A percentile compares a stretch with the other conserved stretches of the same genome.
phyloP scores from a whole-genome alignment of 2,888 invertebrate genomes.

The Hanleya hanleyi region DNA sequence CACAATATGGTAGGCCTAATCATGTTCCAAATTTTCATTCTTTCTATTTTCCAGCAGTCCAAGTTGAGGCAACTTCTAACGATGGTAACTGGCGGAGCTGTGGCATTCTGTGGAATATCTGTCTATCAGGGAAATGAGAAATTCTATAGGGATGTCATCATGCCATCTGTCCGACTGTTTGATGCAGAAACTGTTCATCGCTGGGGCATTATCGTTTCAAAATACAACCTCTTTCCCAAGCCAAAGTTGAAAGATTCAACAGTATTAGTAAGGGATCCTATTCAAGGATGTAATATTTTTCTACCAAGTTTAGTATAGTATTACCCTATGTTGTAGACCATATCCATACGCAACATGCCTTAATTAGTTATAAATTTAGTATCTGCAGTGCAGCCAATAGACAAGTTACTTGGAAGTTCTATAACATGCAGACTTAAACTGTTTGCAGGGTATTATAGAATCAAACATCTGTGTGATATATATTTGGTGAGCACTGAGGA shows the following conservation, averaged over 20 bases:
- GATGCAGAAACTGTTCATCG: conserved; percentile 90
- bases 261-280: conserved; percentile 77
- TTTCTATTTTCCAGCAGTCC: neutral
- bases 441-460: too few relatives aligned
- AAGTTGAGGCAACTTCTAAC: neutral
- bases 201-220: conserved; percentile 83
- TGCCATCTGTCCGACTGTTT: conserved; percentile 80
- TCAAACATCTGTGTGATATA: too few relatives aligned
- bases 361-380: too few relatives aligned
- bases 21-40: too few relatives aligned
- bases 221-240: conserved; percentile 83
- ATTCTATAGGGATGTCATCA: conserved; percentile 83
- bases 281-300: neutral
- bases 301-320: neutral
- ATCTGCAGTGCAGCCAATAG: too few relatives aligned
- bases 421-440: too few relatives aligned
- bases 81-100: conserved; percentile 76
- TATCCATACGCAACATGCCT: too few relatives aligned
- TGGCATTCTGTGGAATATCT: conserved; percentile 81
- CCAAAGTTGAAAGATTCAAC: conserved; percentile 79
- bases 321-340: too few relatives aligned
- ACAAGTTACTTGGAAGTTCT: too few relatives aligned
- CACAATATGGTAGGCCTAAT: too few relatives aligned
- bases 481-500: too few relatives aligned
- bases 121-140: conserved; percentile 84